Percentiles rank a stretch among this genome's conserved stretches.
phyloP scores from a whole-genome alignment of 2,797 vertebrate genomes.

The Eulemur coronatus region DNA sequence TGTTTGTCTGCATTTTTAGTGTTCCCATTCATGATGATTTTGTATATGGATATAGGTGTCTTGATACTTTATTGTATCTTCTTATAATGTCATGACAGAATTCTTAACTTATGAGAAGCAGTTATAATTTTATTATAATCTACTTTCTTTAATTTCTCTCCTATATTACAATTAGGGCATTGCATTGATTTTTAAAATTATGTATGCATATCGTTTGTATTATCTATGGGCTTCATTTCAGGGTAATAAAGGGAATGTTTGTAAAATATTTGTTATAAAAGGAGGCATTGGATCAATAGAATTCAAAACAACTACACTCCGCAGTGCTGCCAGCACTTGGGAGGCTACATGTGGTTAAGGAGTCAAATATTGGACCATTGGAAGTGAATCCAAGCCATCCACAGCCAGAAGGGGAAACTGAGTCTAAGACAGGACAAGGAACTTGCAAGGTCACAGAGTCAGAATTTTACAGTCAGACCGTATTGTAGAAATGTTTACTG shows the following conservation, averaged over 20 bases:
- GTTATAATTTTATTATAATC: slow-evolving; percentile 49
- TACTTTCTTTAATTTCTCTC: slow-evolving; percentile 35
- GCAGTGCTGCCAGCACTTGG: background rate
- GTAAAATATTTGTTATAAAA: slow-evolving; percentile 27
- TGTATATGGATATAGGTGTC: background rate
- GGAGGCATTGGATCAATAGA: background rate
- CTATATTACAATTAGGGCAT: background rate
- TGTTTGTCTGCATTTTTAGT: background rate
- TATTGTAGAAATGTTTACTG: background rate
- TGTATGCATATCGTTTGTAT: background rate
- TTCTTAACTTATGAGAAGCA: background rate
- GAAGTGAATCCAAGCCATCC: background rate
- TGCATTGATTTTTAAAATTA: background rate
- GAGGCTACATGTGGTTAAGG: background rate
- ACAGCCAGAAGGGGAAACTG: background rate
- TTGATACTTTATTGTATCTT: background rate
- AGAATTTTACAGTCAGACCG: background rate
- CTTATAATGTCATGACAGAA: background rate
- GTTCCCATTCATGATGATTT: background rate
- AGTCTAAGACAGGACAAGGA: background rate
- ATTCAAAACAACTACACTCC: background rate
- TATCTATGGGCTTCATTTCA: slow-evolving; percentile 44
- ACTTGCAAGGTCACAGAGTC: background rate
- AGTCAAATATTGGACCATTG: background rate
- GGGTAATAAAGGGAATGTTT: background rate